Conservation (phyloP, 2,113 vertebrate species). For the Syrmaticus mikado region DNA sequence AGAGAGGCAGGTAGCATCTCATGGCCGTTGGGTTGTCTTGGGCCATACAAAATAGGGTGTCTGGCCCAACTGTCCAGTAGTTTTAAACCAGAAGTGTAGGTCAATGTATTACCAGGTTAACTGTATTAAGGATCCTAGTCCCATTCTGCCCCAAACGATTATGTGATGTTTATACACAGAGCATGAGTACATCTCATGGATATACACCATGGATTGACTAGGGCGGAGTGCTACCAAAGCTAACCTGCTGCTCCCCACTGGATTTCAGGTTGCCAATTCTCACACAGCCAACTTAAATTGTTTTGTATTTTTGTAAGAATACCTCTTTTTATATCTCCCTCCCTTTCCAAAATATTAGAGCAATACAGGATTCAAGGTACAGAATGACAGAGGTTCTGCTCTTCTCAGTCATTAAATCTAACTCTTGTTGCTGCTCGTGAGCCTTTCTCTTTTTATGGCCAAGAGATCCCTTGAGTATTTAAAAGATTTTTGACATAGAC, state of each 20-base stretch:
- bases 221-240: neutral
- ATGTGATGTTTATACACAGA: neutral
- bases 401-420: neutral
- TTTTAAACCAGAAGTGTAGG: neutral
- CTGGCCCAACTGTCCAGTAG: neutral
- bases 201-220: neutral
- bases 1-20: neutral
- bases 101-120: neutral
- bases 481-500: neutral
- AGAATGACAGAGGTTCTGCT: neutral
- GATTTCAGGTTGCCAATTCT: neutral
- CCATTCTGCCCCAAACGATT: neutral
- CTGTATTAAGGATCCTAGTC: neutral
- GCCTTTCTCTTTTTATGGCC: neutral
- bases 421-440: neutral
- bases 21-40: neutral
- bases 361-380: conserved; percentile 11
- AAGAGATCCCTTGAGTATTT: neutral
- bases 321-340: neutral
- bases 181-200: neutral
- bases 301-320: neutral
- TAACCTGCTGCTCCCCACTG: neutral
- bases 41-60: neutral
- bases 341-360: neutral
- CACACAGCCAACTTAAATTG: neutral